phyloP scores from a whole-genome alignment of 2,888 invertebrate species.

The Oxycera nigricornis region DNA sequence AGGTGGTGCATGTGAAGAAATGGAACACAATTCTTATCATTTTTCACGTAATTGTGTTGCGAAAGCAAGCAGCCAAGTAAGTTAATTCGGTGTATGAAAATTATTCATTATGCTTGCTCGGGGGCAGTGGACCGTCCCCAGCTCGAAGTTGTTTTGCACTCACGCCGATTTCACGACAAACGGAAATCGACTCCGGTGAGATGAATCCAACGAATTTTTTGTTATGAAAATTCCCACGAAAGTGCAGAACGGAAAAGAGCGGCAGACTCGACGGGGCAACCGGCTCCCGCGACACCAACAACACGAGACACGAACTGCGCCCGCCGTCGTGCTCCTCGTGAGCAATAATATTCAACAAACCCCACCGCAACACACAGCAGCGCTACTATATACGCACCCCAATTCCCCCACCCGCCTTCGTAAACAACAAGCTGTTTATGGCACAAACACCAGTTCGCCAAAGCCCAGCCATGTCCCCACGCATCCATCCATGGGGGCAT shows the following conservation, averaged over 20 bases:
- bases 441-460: constrained; percentile 17
- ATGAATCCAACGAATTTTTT: background rate
- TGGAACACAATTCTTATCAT: too few species aligned
- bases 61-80: too few species aligned
- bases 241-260: background rate
- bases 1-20: too few species aligned
- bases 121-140: too few species aligned
- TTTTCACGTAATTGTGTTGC: too few species aligned
- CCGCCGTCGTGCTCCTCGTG: too few species aligned
- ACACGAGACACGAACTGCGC: background rate
- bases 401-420: background rate
- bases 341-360: background rate
- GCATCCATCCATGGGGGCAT: background rate
- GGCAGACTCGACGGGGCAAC: background rate
- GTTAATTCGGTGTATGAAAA: too few species aligned
- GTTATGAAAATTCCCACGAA: background rate
- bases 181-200: too few species aligned
- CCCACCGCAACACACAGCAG: background rate
- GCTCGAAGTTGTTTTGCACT: too few species aligned
- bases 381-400: too few species aligned
- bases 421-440: constrained; percentile 9
- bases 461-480: background rate
- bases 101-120: too few species aligned
- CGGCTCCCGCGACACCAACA: constrained; percentile 1
- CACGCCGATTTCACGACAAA: too few species aligned